Percentiles rank a stretch among this genome's conserved stretches.
Conservation (phyloP, 1,140 invertebrate genomes). For the Drosophila leontia region DNA sequence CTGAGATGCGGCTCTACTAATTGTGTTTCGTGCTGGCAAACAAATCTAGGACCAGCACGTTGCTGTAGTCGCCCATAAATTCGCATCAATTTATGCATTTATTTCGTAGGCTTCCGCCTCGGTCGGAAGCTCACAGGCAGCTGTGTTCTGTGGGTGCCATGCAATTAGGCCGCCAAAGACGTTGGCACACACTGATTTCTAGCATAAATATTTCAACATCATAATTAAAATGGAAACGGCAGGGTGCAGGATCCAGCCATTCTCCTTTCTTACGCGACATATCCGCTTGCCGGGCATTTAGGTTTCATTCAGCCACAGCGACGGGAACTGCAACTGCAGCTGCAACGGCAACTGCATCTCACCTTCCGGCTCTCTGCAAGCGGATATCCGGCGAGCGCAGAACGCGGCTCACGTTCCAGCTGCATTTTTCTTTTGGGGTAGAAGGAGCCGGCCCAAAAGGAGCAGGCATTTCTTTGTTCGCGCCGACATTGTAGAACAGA, state of each 20-base stretch:
- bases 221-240: slow-evolving; percentile 45
- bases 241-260: slow-evolving; percentile 43
- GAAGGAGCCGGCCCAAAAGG: slow-evolving; percentile 12
- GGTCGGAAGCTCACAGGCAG: slow-evolving; percentile 18
- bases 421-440: slow-evolving; percentile 65
- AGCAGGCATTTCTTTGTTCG: slow-evolving; percentile 43
- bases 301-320: slow-evolving; percentile 61
- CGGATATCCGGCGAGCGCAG: slow-evolving; percentile 70
- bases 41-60: slow-evolving; percentile 32
- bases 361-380: slow-evolving; percentile 51
- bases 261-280: slow-evolving; percentile 73
- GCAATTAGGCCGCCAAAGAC: slow-evolving; percentile 64
- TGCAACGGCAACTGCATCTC: slow-evolving; percentile 30
- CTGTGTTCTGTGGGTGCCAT: slow-evolving; percentile 44
- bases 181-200: slow-evolving; percentile 47
- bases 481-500: slow-evolving; percentile 69
- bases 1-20: slow-evolving; percentile 75
- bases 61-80: slow-evolving; percentile 57
- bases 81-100: slow-evolving; percentile 69
- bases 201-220: slow-evolving; percentile 42
- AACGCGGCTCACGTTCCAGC: slow-evolving; percentile 71
- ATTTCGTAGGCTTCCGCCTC: slow-evolving; percentile 39
- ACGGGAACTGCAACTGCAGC: slow-evolving; percentile 11
- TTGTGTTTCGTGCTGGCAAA: slow-evolving; percentile 61
- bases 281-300: slow-evolving; percentile 78